Base-by-base conservation (phyloP, 2,113 vertebrate genomes). In the Sinocyclocheilus maitianheensis region DNA sequence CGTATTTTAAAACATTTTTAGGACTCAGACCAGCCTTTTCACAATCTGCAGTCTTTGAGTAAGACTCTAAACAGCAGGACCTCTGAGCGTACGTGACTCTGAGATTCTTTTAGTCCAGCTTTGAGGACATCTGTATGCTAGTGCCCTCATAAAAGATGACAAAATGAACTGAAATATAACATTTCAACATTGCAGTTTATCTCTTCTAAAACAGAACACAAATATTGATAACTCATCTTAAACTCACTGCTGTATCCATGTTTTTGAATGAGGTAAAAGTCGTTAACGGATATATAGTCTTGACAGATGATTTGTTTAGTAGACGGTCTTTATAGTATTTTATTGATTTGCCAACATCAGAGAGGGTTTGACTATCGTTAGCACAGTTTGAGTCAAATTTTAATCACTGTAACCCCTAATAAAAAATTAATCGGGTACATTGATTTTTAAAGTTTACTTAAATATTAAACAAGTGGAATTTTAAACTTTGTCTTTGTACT, bases 261-360 rank as follows among this genome's bases (percentile, higher is more conserved):
- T 65, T 26, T 14, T 65, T 26, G 63, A 30, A 14, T 24, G 60
- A 62, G n/a, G 20, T 63, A 24, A 62, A 62, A 62, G 60, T 24
- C 18, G 22, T 62, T 62, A 24, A n/a, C 60, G 4, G n/a, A 63
- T 24, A 10, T 24, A 62, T 22, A n/a, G 60, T 65, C n/a, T 63
- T 63, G 60, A 63, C 60, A 63, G 60, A 63, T 63, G n/a, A 63
- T 63, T 63, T 63, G n/a, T 63, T 63, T 63, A 63, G 60, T 63
- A 24, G 60, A 62, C 0, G 22, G n/a, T 62, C 60, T 62, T 62
- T 62, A 62, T 10, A 62, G n/a, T 24, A 63, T 26, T n/a, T 63
- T 63, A 63, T 63, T 63, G n/a, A 63, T 63, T 63, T 24, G 62
- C n/a, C 10, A 8, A 10, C 20, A 62, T 62, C 58, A 62, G 8